Base-by-base conservation (phyloP, 2,888 invertebrate genomes). In the Ectemnius cavifrons region DNA sequence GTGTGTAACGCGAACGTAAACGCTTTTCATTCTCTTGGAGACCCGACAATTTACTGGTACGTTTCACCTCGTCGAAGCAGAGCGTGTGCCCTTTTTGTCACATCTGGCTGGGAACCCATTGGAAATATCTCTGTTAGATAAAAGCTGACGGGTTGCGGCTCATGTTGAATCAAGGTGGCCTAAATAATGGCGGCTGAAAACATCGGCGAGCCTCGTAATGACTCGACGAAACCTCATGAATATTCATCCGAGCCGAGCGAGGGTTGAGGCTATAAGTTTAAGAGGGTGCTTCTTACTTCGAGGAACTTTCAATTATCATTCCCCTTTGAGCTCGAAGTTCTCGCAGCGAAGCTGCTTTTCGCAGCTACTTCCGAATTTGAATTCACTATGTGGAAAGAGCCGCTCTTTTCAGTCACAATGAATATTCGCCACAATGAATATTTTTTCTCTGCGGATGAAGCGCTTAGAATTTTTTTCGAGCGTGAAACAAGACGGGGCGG, bases 221-320 rank as follows among this genome's bases (percentile, higher is more conserved):
- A 71, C 60, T 69, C 47, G 58, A 77, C 71, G 68, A 66, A 57
- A 58, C 20, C 23, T 58, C 72, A 77, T 77, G 77, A 77, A 77
- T 77, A 77, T 77, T 71, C 77, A 69, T 66, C 56, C 45, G 63
- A 20, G 59, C 77, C 37, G 37, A 11, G 8, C 37, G 37, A 11
- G 37, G 37, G 37, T 37, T 37, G 37, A 11, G 11, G 63, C 58
- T 67, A 77, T 72, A 72, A 77, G 72, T 77, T 77, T 57, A 52
- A 47, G 57, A 58, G 37, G 68, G 66, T 66, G 57, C 68, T 77
- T 71, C 69, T 69, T 66, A 14, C 59, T 77, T 77, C 65, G 66
- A 70, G 60, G 65, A 67, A 72, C 71, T 77, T 77, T 77, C 77
- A 77, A 77, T 77, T 77, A 77, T 77, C 69, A 77, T 77, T 68